Percentiles rank a stretch among this genome's conserved stretches.
Evolutionary conservation across 2,113 vertebrate species (phyloP).

Genomic region (Oryzias curvinotus): DNA sequence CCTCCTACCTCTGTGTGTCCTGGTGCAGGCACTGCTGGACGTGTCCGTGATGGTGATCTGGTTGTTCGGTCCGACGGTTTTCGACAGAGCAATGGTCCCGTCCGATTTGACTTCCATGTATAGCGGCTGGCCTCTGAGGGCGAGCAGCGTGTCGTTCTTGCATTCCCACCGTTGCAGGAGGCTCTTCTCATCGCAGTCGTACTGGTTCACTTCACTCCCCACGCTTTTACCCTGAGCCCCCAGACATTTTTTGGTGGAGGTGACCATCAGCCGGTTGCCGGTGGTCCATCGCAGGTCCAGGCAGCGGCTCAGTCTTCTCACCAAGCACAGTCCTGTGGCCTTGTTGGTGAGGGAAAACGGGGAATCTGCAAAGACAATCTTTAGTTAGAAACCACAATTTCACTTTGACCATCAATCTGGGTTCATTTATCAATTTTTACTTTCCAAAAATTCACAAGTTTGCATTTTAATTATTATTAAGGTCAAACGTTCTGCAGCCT

Average conservation of each 20-base stretch:
- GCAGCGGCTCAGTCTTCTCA: slow-evolving; percentile 36
- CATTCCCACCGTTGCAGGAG: slow-evolving; percentile 91
- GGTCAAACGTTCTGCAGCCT: too few relatives aligned
- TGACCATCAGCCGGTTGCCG: slow-evolving; percentile 77
- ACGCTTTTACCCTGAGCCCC: slow-evolving; percentile 80
- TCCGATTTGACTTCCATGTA: slow-evolving; percentile 82
- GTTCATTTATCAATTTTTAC: too few relatives aligned
- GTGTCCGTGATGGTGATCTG: slow-evolving; percentile 85
- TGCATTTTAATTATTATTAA: too few relatives aligned
- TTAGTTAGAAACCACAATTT: background rate
- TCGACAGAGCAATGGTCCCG: slow-evolving; percentile 80
- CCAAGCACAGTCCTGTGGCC: slow-evolving; percentile 48
- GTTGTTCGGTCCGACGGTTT: slow-evolving; percentile 80
- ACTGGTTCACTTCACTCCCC: slow-evolving; percentile 79
- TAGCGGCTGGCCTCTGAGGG: slow-evolving; percentile 79
- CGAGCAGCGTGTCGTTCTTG: slow-evolving; percentile 83
- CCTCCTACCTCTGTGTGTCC: slow-evolving; percentile 85
- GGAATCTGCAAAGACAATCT: slow-evolving; percentile 38
- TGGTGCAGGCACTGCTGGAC: slow-evolving; percentile 83
- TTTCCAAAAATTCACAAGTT: too few relatives aligned
- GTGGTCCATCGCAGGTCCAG: slow-evolving; percentile 84
- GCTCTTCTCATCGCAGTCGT: slow-evolving; percentile 81
- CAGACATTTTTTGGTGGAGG: slow-evolving; percentile 80
- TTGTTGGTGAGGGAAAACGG: slow-evolving; percentile 54
- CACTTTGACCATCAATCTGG: too few relatives aligned